Evolutionary conservation across 1,140 invertebrate species (phyloP), one percentile per base, ranked within the genome.

Genomic region (Tetragnatha versicolor): DNA sequence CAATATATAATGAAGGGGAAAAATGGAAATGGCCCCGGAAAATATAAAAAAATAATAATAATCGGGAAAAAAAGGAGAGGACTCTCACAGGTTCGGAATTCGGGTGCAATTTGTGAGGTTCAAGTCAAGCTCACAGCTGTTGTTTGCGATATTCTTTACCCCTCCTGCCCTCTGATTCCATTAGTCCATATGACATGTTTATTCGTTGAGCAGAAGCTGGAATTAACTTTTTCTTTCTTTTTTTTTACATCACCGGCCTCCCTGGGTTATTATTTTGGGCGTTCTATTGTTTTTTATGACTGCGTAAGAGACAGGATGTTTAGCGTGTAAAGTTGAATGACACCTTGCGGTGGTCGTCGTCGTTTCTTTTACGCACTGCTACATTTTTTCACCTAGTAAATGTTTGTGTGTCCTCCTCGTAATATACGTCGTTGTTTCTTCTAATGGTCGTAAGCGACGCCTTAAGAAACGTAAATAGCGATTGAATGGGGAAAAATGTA

Each of bases 31-130:
- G n/a, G n/a, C n/a, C n/a, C n/a, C n/a, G 37, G 0, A 10, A 29
- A 27, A 65, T 27, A 20, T 17, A 53, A 69, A 69, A 69, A 69
- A 69, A 9, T 25, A 35, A 72, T 20, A 37, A n/a, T 39, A 63
- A 63, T 63, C 14, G 20, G 10, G 47, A 66, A 77, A 65, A 31
- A 60, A 51, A 37, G 27, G 20, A n/a, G n/a, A n/a, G 22, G 5
- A 20, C 22, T 33, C 37, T 65, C 61, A 66, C 47, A 77, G 61
- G 53, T 65, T 73, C 55, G 47, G 61, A 77, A 77, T 63, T 77
- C 55, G 61, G 39, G 6, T 65, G 72, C 66, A 77, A 77, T 77
- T 77, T 77, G 73, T 25, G n/a, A n/a, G 60, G 17, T 65, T 51
- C n/a, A 53, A 65, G 47, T 66, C 42, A 39, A 77, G 31, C 42